Evolutionary conservation across 2,888 invertebrate genomes (phyloP), one percentile per base, ranked within the genome.

Genomic region (Dryocosmus kuriphilus): DNA sequence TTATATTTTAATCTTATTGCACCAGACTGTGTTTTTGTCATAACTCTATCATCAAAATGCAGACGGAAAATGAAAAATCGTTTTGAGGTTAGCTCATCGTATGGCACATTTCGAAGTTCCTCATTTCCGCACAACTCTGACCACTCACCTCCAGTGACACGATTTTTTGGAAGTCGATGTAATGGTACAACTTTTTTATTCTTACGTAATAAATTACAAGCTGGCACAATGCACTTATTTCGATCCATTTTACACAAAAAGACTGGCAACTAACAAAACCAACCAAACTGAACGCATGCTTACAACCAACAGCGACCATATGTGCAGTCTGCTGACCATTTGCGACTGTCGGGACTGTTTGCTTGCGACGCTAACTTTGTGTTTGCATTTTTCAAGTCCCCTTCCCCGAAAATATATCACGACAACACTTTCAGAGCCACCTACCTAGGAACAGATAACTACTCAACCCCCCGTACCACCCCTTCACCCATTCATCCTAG

Each of bases 121-220:
- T n/a, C 2, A 55, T n/a, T 55, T 55, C 55, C n/a, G n/a, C 51
- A 51, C 51, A 51, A 51, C 51, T 51, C 51, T 51, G n/a, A 55
- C 55, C n/a, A 55, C n/a, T 55, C 9, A 55, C 55, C 2, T 22
- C 55, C 55, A 22, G 11, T 55, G 22, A 8, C 55, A 22, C 11
- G 22, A 22, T 55, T 22, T 55, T 4, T 55, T 8, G 55, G 8
- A 22, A 55, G 22, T 55, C 55, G 22, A 22, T 55, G 55, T 22
- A 55, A 22, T 22, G 22, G 22, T 0, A 55, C 22, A 55, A 22
- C 55, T 55, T 55, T 55, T 55, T 55, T 9, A 22, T 55, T 55
- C 22, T 55, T 55, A 22, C 55, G 22, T 22, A 22, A 3, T 22
- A 9, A 55, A 55, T 55, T 8, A 55, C 8, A 55, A 55, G 9